Percentiles rank a stretch among this genome's conserved stretches.
Conservation (phyloP, 2,797 vertebrate genomes). For the Cryptoprocta ferox region DNA sequence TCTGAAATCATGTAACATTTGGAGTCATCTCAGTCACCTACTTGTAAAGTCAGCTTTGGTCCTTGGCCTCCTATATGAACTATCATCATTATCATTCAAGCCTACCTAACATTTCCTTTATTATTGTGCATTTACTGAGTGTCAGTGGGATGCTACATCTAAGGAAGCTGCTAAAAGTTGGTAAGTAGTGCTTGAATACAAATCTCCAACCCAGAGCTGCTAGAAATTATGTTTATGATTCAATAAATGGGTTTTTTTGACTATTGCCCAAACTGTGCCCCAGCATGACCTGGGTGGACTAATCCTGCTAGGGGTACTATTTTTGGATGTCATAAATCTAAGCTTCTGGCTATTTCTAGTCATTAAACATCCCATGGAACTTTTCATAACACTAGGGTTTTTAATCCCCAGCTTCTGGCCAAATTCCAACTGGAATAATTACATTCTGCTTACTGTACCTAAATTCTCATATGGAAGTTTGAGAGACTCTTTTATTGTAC, state of each 20-base stretch:
- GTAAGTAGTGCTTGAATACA: conserved; percentile 58
- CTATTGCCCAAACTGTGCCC: conserved; percentile 76
- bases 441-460: conserved; percentile 71
- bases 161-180: conserved; percentile 64
- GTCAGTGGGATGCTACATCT: conserved; percentile 32
- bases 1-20: neutral
- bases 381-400: conserved; percentile 80
- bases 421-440: conserved; percentile 78
- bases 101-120: conserved; percentile 32
- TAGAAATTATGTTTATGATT: conserved; percentile 79
- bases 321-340: conserved; percentile 78
- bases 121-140: conserved; percentile 44
- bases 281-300: conserved; percentile 73
- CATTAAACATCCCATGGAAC: conserved; percentile 80
- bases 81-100: neutral
- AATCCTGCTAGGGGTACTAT: conserved; percentile 73
- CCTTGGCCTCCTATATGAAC: neutral
- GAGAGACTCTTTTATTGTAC: conserved; percentile 41
- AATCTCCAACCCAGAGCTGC: conserved; percentile 66
- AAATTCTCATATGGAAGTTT: conserved; percentile 56
- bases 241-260: conserved; percentile 72
- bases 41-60: neutral
- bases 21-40: neutral
- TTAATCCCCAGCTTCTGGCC: conserved; percentile 80
- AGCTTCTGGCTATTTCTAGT: conserved; percentile 80